Evolutionary conservation across 1,140 invertebrate genomes (phyloP), one percentile per base, ranked within the genome.

Genomic region (Rhysida immarginata): DNA sequence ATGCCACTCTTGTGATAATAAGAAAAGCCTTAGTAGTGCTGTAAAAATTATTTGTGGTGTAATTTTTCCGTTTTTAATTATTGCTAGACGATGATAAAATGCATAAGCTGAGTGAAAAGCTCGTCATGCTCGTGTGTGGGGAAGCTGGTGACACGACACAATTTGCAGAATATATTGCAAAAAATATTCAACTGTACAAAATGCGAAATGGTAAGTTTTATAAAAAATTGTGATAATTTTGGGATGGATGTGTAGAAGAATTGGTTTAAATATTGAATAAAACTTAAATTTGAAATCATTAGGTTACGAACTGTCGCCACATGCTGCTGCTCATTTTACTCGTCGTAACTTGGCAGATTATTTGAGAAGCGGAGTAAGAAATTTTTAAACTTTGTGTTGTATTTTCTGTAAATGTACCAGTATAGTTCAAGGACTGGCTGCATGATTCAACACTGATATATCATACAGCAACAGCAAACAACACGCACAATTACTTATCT

Each of bases 181-280:
- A 98, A 74, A 99, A 99, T 71, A 87, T 99, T 67, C 92, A 96
- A 59, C 73, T 99, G 0, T 99, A 99, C 67, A 97, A 97, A 76
- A 97, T 99, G 88, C 81, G 93, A 61, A 96, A 98, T 74, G 93
- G 77, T 73, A 56, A 60, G 59, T 61, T 11, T 27, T 49, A 45
- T 41, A 51, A n/a, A n/a, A n/a, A n/a, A n/a, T n/a, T n/a, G n/a
- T n/a, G n/a, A n/a, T n/a, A n/a, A n/a, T n/a, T n/a, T n/a, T n/a
- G n/a, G n/a, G n/a, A n/a, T n/a, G n/a, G n/a, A n/a, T n/a, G n/a
- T n/a, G n/a, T n/a, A n/a, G n/a, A n/a, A n/a, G n/a, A n/a, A n/a
- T n/a, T n/a, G n/a, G n/a, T n/a, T n/a, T n/a, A n/a, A n/a, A n/a
- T n/a, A n/a, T n/a, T n/a, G n/a, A n/a, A n/a, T n/a, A n/a, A n/a